Evolutionary conservation across 2,888 invertebrate species (phyloP), one percentile per base, ranked within the genome.

Genomic region (Harpagoxenus sublaevis): DNA sequence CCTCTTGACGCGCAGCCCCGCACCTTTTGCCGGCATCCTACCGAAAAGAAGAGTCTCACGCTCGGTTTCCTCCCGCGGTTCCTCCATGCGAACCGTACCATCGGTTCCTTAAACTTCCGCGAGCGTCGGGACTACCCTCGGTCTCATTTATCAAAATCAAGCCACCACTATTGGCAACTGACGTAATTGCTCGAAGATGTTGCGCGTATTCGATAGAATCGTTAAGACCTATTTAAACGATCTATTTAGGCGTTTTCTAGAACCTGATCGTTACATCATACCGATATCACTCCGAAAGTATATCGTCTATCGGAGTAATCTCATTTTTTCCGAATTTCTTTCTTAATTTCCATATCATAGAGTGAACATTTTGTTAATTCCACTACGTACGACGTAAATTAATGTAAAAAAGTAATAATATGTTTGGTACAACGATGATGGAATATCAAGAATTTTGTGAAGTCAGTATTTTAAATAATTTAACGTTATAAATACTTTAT

Each of bases 41-140:
- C 83, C 81, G 84, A 82, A 84, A 86, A 87, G 87, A 85, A 89
- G 90, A 89, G 89, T 89, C 91, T 92, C 91, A 93, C 88, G 92
- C 91, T 89, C 91, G 89, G 89, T 89, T 91, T 89, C 88, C 86
- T 91, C 77, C 87, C 85, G 84, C 86, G 87, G 89, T 71, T 71
- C 60, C 71, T 89, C 85, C 93, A 91, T 92, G 92, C 93, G 93
- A 94, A 93, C 92, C 90, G 86, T 86, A 89, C 93, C 94, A 94
- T 93, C 94, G 92, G 93, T 94, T 93, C 92, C 93, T 93, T 92
- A 92, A 93, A 94, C 92, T 93, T 91, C 87, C 85, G 82, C 87
- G 83, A 86, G 23, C 78, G 84, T 83, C 77, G 81, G 48, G 39
- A 88, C 89, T 87, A 55, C 73, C 60, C 78, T 53, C 63, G 6